Conservation (phyloP, 1,140 invertebrate species). For the Bombus picipes region DNA sequence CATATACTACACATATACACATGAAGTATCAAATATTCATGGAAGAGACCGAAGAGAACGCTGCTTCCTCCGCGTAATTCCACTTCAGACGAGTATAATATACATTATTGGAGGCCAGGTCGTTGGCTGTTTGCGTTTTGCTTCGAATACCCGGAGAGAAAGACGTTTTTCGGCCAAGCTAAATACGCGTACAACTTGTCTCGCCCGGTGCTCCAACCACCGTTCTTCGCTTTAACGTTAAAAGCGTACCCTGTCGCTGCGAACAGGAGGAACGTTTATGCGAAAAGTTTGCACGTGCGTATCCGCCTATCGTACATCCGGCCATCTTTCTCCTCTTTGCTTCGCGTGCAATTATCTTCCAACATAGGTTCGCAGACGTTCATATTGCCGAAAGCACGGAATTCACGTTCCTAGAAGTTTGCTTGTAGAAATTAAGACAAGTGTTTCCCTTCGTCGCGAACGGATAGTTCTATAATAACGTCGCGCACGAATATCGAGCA, state of each 20-base stretch:
- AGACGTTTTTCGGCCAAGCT: constrained; percentile 9
- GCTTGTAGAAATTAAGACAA: neutral
- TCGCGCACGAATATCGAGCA: neutral
- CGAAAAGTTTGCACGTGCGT: neutral
- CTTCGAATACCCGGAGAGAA: neutral
- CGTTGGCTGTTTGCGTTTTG: constrained; percentile 21
- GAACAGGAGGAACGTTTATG: neutral
- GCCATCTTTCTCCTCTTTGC: no score
- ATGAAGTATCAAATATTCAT: no score
- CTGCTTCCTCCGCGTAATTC: neutral
- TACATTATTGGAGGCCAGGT: neutral
- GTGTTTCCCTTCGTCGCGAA: neutral
- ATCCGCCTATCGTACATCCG: neutral
- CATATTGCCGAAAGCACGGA: neutral
- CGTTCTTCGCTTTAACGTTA: constrained; percentile 19
- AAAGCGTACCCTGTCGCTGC: neutral
- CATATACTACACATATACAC: no score
- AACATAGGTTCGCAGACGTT: neutral
- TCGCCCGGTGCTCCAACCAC: neutral
- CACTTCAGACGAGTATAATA: neutral
- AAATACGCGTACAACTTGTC: constrained; percentile 30
- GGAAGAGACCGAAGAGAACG: no score
- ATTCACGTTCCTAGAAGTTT: neutral
- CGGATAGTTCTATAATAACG: neutral
- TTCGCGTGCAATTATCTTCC: neutral